These are phyloP conservation scores for Drosophila helvetica DNA, from an alignment of 2,888 invertebrate genomes.

Conservation along the genomic window DNA sequence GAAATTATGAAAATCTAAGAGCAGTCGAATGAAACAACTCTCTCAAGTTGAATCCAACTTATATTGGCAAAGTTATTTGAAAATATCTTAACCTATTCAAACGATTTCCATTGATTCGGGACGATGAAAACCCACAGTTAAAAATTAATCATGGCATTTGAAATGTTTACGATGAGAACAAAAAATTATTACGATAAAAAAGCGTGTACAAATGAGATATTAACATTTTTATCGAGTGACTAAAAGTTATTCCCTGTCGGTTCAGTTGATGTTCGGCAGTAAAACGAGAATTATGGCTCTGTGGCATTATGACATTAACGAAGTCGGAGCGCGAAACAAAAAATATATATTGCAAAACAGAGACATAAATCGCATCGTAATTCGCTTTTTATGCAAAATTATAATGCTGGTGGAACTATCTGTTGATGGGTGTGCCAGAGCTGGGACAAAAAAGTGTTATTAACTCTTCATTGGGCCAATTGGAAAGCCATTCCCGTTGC, in stretches of 20 bases:
- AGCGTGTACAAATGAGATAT: constrained; percentile 15
- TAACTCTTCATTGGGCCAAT: constrained; percentile 50
- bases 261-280: constrained; percentile 26
- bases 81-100: constrained; percentile 3
- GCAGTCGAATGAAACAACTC: too few species aligned
- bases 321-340: constrained; percentile 5
- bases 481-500: constrained; percentile 18
- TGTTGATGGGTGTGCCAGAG: neutral
- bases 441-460: constrained; percentile 28
- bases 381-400: constrained; percentile 61
- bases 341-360: constrained; percentile 27
- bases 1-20: too few species aligned
- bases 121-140: neutral
- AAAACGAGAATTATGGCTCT: constrained; percentile 60
- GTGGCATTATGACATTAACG: constrained; percentile 56
- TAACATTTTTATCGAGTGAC: constrained; percentile 24
- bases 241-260: constrained; percentile 53
- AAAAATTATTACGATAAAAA: constrained; percentile 20
- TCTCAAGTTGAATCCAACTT: neutral
- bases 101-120: constrained; percentile 2
- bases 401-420: constrained; percentile 2
- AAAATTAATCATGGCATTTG: constrained; percentile 15
- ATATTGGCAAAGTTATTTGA: neutral
- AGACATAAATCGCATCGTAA: constrained; percentile 60
- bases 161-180: constrained; percentile 19